A percentile compares a stretch with the other conserved stretches of the same genome.
Conservation (phyloP, 2,888 invertebrate genomes). For the Pollenia angustigena region DNA sequence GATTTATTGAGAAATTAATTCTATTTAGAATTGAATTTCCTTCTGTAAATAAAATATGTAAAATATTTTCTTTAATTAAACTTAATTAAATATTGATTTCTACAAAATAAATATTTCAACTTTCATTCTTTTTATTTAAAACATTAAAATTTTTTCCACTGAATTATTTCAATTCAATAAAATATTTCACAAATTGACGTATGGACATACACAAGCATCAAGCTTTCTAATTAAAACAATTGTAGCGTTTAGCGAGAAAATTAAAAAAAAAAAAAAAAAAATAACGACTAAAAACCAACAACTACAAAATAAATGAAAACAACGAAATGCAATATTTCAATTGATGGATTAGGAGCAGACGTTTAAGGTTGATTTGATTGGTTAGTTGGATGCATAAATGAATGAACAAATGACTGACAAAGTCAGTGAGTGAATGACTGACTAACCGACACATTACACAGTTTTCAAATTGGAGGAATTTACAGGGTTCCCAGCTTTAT, state of each 20-base stretch:
- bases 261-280: not conserved
- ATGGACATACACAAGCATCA: constrained; percentile 1
- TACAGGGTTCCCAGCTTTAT: constrained; percentile 19
- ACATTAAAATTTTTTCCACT: too few relatives aligned
- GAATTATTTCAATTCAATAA: too few relatives aligned
- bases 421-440: constrained; percentile 14
- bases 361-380: constrained; percentile 30
- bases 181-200: too few relatives aligned
- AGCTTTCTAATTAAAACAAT: constrained; percentile 61
- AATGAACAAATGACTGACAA: constrained; percentile 11
- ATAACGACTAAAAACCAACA: constrained; percentile 4
- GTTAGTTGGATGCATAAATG: constrained; percentile 16
- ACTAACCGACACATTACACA: constrained; percentile 63
- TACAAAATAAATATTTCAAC: too few relatives aligned
- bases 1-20: too few relatives aligned
- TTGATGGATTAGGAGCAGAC: constrained; percentile 69
- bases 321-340: constrained; percentile 53
- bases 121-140: not conserved
- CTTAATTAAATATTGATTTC: too few relatives aligned
- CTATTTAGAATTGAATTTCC: too few relatives aligned
- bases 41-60: too few relatives aligned
- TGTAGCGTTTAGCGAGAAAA: constrained; percentile 41
- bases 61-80: too few relatives aligned
- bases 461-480: constrained; percentile 57
- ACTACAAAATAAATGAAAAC: constrained; percentile 21